A percentile compares a stretch with the other conserved stretches of the same genome.
Evolutionary conservation across 2,888 invertebrate species (phyloP).

Genomic region (Brachyptera putata): DNA sequence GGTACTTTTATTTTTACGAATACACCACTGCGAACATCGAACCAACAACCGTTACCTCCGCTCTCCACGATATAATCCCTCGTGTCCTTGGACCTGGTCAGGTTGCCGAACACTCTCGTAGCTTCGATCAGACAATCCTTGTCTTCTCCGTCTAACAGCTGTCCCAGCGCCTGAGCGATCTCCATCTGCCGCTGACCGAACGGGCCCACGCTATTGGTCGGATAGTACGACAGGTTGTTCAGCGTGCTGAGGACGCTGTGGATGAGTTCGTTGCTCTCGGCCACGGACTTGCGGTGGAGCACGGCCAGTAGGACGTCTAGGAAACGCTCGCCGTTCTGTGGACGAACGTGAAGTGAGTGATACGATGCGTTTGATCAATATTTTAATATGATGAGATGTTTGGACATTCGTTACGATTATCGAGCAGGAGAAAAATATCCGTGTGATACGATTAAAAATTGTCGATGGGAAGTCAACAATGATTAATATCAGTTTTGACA

Average conservation of each 20-base stretch:
- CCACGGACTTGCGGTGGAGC: slow-evolving; percentile 42
- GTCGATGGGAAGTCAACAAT: too few species aligned
- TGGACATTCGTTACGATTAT: too few species aligned
- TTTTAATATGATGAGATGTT: too few species aligned
- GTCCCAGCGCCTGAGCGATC: slow-evolving; percentile 47
- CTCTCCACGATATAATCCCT: slow-evolving; percentile 62
- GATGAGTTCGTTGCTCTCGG: slow-evolving; percentile 65
- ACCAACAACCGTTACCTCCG: slow-evolving; percentile 47
- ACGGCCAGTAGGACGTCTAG: slow-evolving; percentile 43
- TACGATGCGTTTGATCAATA: too few species aligned
- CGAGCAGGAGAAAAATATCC: too few species aligned
- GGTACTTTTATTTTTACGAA: too few species aligned
- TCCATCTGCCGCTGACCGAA: slow-evolving; percentile 49
- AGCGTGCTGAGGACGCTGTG: slow-evolving; percentile 75
- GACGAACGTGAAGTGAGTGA: background rate
- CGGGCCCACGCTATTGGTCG: slow-evolving; percentile 48
- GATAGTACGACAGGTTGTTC: slow-evolving; percentile 80
- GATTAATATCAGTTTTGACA: too few species aligned
- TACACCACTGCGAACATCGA: too few species aligned
- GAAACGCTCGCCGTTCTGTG: slow-evolving; percentile 27
- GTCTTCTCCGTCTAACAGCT: slow-evolving; percentile 45
- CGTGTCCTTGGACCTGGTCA: slow-evolving; percentile 65
- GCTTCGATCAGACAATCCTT: slow-evolving; percentile 62
- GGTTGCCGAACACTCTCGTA: slow-evolving; percentile 75
- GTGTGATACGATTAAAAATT: too few species aligned